Evolutionary conservation across 2,888 invertebrate genomes (phyloP), one percentile per base, ranked within the genome.

Genomic region (Ectemnius continuus): DNA sequence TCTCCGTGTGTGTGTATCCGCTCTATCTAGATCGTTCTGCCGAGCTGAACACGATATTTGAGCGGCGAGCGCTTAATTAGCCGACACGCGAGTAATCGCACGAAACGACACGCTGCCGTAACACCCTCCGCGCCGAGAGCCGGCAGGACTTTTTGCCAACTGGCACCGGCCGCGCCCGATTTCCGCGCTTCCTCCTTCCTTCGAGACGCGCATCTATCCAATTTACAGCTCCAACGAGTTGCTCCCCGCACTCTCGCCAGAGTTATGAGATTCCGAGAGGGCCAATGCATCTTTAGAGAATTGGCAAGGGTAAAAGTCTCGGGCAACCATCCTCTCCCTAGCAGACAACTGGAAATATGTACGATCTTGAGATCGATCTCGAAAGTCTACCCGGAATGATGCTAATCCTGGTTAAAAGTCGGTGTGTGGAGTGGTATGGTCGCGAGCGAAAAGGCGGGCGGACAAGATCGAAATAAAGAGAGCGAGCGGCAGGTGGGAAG

Each of bases 401-500:
- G 72, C 76, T 74, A 81, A 83, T 80, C 79, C 72, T 72, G 76
- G 76, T 83, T 76, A 75, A 82, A 82, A 82, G 83, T 76, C 75
- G 73, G 65, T 77, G 71, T 64, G 73, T 75, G 68, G 70, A 72
- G 76, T 64, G 73, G 70, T 36, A 36, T 74, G 68, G 76, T 76
- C 78, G 82, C 47, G 68, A 59, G 20, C 13, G 46, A 46, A 58
- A 67, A 59, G 23, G 64, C 57, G n/a, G 61, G 18, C 11, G 62
- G n/a, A 71, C 75, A 75, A 72, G 75, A 70, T 61, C 70, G 73
- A 66, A 67, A 73, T 71, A 57, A 26, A 18, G 67, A 48, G 63
- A 60, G 71, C 61, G 60, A 52, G 16, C 59, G 23, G 36, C 61
- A 14, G 52, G 23, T 45, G 18, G 59, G 65, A 52, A 69, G 56